Conservation (phyloP, 2,888 invertebrate genomes). For the Cephus pulcher region DNA sequence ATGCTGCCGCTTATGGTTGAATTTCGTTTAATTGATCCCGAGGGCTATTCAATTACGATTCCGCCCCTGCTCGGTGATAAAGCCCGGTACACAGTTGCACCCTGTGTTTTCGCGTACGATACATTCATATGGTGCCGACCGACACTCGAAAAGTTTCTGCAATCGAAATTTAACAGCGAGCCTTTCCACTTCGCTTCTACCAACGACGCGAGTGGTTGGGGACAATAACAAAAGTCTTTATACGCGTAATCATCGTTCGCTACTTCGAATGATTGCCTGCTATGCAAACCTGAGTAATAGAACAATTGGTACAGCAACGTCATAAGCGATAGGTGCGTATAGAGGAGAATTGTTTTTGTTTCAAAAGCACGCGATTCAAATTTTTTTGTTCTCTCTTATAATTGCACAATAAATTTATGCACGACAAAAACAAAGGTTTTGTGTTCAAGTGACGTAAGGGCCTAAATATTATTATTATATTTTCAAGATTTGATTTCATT, state of each 20-base stretch:
- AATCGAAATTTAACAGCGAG: neutral
- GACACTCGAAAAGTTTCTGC: neutral
- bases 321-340: neutral
- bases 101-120: neutral
- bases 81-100: neutral
- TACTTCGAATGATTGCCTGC: neutral
- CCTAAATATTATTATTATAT: neutral
- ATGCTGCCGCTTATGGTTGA: slow-evolving; percentile 24
- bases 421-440: neutral
- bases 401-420: neutral
- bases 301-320: neutral
- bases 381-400: neutral
- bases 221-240: neutral
- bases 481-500: too few species aligned
- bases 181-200: neutral
- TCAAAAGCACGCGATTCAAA: neutral
- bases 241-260: neutral
- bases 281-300: neutral
- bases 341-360: neutral
- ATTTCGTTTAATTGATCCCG: slow-evolving; percentile 31
- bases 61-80: neutral
- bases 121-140: neutral
- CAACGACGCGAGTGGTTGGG: neutral
- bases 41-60: slow-evolving; percentile 31
- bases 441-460: neutral